Evolutionary conservation across 2,888 invertebrate genomes (phyloP), one percentile per base, ranked within the genome.

Genomic region (Beris morrisii): DNA sequence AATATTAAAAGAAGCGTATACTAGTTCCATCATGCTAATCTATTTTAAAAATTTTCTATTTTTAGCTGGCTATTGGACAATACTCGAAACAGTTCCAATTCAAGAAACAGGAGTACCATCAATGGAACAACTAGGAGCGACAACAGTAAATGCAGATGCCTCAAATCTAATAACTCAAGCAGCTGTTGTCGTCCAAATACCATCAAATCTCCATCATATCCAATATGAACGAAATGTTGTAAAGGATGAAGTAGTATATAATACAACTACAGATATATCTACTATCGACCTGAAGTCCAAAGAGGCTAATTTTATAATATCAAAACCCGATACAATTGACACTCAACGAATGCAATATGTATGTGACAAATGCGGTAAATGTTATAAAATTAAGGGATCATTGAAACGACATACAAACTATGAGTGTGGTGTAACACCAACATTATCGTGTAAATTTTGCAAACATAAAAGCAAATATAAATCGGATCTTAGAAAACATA

Each of bases 311-410:
- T 7, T 7, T 38, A 3, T 9, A 38, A 38, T 38, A 38, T 9
- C 9, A 9, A 38, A 38, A 38, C 5, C 38, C 9, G 15, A 43
- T 38, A 43, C 7, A 15, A 38, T 38, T 11, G 56, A 56, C 9
- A 6, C 9, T 7, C 13, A 32, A 32, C 3, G 15, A 46, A 30
- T 57, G 30, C 50, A 83, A 64, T 85, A 85, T 77, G 85, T 84
- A 70, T 90, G 90, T 82, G 85, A 84, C 74, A 85, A 84, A 74
- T 93, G 93, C 80, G 90, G 90, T 72, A 93, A 92, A 83, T 86
- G 88, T 74, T 93, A 93, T 85, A 89, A 88, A 82, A 88, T 88
- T 80, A 89, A 89, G 76, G 89, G 90, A 73, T 90, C 90, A 70
- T 83, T 92, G 74, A 88, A 88, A 78, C 85, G 91, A 67, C 91